A percentile compares a stretch with the other conserved stretches of the same genome.
These are phyloP conservation scores for Drosophila pseudotakahashii DNA, from an alignment of 2,888 invertebrate species.

Conservation along the genomic window DNA sequence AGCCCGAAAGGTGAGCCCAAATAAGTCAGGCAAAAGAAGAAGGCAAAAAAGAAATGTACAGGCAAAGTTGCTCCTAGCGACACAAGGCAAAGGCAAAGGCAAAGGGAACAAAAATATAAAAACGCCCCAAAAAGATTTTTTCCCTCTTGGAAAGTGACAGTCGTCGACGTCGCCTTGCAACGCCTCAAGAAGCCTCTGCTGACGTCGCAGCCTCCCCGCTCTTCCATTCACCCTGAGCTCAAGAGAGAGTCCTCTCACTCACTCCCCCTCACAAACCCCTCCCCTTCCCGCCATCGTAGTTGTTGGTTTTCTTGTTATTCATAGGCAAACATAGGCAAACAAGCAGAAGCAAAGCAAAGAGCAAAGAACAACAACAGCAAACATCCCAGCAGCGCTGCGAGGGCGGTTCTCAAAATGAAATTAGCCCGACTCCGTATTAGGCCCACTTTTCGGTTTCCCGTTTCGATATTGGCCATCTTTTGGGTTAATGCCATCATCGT, in stretches of 20 bases:
- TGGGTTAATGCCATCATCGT: conserved; percentile 34
- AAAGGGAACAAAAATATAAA: conserved; percentile 14
- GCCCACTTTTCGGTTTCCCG: conserved; percentile 4
- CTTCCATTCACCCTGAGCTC: conserved; percentile 41
- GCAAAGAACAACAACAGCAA: conserved; percentile 67
- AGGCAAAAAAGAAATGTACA: conserved; percentile 40
- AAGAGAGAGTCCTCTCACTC: conserved; percentile 17
- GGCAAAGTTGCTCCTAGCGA: conserved; percentile 44
- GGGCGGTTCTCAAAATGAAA: conserved; percentile 51
- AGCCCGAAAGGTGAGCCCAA: conserved; percentile 69
- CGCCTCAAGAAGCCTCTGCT: conserved; percentile 40
- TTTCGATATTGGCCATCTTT: conserved; percentile 35
- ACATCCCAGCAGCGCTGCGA: conserved; percentile 57
- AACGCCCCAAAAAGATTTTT: conserved; percentile 74
- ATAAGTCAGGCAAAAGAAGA: conserved; percentile 72
- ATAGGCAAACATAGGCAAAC: conserved; percentile 67
- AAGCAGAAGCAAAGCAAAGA: conserved; percentile 64
- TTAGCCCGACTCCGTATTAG: conserved; percentile 29
- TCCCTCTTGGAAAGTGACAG: conserved; percentile 75
- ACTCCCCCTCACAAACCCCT: not conserved
- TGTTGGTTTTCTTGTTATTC: conserved; percentile 54
- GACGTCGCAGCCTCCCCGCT: conserved; percentile 11
- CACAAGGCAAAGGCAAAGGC: conserved; percentile 5
- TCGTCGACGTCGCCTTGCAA: conserved; percentile 63
- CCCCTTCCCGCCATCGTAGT: not conserved